Conservation (phyloP, 2,113 vertebrate genomes). For the Casuarius casuarius region DNA sequence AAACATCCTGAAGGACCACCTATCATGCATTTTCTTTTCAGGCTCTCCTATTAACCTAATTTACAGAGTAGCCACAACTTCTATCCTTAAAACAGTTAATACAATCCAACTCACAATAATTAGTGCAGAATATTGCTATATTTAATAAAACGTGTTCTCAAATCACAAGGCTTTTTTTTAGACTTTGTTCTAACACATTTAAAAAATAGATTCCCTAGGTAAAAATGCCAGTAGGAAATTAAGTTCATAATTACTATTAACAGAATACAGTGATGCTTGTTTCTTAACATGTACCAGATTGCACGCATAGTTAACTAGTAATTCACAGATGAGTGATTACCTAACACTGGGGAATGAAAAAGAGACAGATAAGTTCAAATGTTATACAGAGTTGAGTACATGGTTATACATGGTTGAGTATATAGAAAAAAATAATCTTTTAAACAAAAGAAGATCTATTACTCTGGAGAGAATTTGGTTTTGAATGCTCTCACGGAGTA, state of each 20-base stretch:
- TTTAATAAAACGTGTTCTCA: slow-evolving; percentile 13
- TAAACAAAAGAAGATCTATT: not conserved
- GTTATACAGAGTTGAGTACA: not conserved
- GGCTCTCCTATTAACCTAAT: not conserved
- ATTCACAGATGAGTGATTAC: slow-evolving; percentile 8
- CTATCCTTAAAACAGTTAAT: not conserved
- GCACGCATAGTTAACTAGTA: not conserved
- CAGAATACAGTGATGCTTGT: not conserved
- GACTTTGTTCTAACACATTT: not conserved
- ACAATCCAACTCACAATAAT: slow-evolving; percentile 39
- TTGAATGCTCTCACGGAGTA: not conserved
- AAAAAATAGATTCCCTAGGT: not conserved
- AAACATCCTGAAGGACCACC: not conserved
- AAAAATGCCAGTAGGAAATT: not conserved
- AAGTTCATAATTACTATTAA: not conserved
- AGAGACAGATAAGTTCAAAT: not conserved
- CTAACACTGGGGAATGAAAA: not conserved
- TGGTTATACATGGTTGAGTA: not conserved
- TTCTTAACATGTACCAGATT: not conserved
- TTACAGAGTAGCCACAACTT: not conserved
- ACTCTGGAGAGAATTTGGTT: not conserved
- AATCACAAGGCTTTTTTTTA: not conserved
- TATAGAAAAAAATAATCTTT: not conserved
- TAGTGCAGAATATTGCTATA: not conserved
- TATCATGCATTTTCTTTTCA: not conserved